Evolutionary conservation across 1,140 invertebrate species (phyloP).

Genomic region (Octopus sinensis): DNA sequence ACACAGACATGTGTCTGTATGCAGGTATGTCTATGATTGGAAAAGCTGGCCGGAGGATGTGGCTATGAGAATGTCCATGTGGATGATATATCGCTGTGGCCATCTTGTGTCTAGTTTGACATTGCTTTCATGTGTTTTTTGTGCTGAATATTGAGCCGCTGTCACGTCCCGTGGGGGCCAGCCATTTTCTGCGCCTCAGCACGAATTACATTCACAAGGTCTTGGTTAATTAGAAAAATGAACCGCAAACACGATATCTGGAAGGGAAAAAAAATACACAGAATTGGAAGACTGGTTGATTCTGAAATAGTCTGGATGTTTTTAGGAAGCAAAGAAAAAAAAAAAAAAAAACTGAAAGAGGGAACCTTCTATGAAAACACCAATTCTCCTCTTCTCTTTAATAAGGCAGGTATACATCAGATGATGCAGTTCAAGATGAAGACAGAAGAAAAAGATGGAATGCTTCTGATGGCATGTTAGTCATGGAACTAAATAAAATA

Average conservation of each 20-base stretch:
- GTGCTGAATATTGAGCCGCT: background rate
- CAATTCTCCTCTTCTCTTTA: too few relatives aligned
- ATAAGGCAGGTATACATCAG: too few relatives aligned
- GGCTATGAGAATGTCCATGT: background rate
- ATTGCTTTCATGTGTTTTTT: background rate
- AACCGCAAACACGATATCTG: conserved; percentile 85
- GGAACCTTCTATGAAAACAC: too few relatives aligned
- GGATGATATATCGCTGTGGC: background rate
- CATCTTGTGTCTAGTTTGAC: background rate
- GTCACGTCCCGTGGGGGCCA: conserved; percentile 8
- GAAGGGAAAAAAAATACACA: conserved; percentile 39
- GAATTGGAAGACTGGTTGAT: too few relatives aligned
- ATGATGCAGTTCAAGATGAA: too few relatives aligned
- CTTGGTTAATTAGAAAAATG: conserved; percentile 89
- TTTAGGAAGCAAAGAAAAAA: too few relatives aligned
- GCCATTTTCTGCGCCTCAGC: conserved; percentile 71
- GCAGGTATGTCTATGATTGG: background rate
- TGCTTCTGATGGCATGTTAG: too few relatives aligned
- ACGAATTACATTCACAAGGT: conserved; percentile 79
- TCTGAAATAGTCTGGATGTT: too few relatives aligned
- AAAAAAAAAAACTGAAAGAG: too few relatives aligned
- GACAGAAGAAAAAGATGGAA: too few relatives aligned
- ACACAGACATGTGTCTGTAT: background rate
- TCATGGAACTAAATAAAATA: too few relatives aligned
- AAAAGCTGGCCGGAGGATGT: background rate